Base-by-base conservation (phyloP, 2,113 vertebrate species). In the Scomber colias region DNA sequence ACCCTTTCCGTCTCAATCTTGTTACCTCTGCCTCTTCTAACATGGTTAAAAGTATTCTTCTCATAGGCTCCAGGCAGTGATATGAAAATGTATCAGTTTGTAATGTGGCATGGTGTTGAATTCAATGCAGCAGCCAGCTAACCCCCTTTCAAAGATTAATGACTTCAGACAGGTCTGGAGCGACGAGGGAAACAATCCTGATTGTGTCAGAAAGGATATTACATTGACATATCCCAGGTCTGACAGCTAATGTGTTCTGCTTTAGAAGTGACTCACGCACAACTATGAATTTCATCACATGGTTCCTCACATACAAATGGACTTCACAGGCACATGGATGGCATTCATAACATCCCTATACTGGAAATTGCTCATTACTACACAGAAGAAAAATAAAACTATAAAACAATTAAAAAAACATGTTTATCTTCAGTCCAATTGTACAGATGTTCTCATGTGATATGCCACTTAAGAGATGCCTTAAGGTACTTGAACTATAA, bases 171-270 rank as follows among this genome's bases (percentile, higher is more conserved):
- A 94, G 90, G 93, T 94, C 89, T 71, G 66, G 85, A 92, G 92
- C 84, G 67, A 94, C 77, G 90, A 91, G 84, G 86, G 93, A 95
- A 94, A 94, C 94, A 93, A 93, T 94, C 91, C 87, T 85, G 87
- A 93, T 86, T 86, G 90, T 95, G 93, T 95, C 94, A 95, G 87
- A 87, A 82, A 90, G 90, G 88, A 94, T 94, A 95, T 94, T 94
- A 90, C 92, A 93, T 92, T 92, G 93, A 94, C 94, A 94, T 89
- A 87, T 92, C 91, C 91, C 44, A 72, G 71, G 19, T 79, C 88
- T 92, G 95, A 93, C 93, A 95, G 90, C 89, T 88, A 90, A 94
- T 94, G 84, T 45, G 86, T 92, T 92, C 92, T 89, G 90, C 91
- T 91, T 90, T 87, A 63, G 88, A 93, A 88, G 85, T 88, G 85